Conservation (phyloP, 2,113 vertebrate species). For the Arvicanthis niloticus region DNA sequence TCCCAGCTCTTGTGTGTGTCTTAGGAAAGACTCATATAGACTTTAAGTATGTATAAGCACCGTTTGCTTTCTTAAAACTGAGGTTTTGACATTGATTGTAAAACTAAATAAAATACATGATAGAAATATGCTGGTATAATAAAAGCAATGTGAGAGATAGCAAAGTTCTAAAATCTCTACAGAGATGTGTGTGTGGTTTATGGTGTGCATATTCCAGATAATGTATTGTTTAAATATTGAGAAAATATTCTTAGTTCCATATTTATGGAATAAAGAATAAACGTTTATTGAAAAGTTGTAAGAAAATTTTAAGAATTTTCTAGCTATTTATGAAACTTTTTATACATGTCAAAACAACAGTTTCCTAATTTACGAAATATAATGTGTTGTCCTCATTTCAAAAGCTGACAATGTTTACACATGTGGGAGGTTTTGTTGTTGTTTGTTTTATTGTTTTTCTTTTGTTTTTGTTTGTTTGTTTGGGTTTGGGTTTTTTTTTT, state of each 20-base stretch:
- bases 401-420: slow-evolving; percentile 12
- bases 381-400: background rate
- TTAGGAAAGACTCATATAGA: background rate
- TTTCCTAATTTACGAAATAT: background rate
- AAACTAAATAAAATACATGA: background rate
- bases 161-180: background rate
- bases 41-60: background rate
- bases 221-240: background rate
- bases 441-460: background rate
- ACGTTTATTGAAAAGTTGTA: background rate
- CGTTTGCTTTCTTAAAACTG: background rate
- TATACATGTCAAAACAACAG: background rate
- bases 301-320: slow-evolving; percentile 24
- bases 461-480: background rate
- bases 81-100: background rate
- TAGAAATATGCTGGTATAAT: background rate
- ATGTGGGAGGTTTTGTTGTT: background rate
- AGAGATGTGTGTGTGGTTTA: background rate
- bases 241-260: background rate
- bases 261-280: background rate
- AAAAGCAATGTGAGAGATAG: background rate
- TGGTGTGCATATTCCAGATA: background rate
- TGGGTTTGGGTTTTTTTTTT: background rate
- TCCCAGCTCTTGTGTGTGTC: background rate
- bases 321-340: background rate